phyloP scores from a whole-genome alignment of 2,113 vertebrate genomes.

The Plecotus auritus region DNA sequence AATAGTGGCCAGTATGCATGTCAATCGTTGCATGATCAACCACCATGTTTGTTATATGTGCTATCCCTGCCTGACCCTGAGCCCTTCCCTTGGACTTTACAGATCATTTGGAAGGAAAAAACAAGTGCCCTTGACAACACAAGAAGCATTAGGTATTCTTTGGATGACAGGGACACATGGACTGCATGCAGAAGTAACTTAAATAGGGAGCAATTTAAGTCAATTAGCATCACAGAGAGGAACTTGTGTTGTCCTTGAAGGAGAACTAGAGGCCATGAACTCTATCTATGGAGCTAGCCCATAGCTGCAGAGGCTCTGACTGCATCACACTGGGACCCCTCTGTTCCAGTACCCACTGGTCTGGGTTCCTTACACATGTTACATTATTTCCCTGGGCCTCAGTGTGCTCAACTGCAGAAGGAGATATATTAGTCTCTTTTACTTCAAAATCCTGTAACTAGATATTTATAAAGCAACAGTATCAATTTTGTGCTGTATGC shows the following conservation, averaged over 20 bases:
- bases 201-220: background rate
- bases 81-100: background rate
- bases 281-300: rapidly evolving
- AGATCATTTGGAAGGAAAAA: background rate
- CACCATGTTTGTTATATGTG: too few relatives aligned
- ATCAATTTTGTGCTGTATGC: background rate
- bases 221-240: background rate
- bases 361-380: background rate
- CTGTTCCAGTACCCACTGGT: background rate
- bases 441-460: background rate
- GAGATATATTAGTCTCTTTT: background rate
- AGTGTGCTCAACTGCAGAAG: background rate
- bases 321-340: rapidly evolving
- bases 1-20: background rate
- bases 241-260: background rate
- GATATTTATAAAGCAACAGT: background rate
- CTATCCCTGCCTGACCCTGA: background rate
- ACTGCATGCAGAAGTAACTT: background rate
- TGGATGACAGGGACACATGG: rapidly evolving
- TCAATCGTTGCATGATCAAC: background rate
- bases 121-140: background rate
- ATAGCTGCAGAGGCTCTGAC: background rate
- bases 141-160: background rate
- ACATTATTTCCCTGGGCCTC: background rate
- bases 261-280: background rate